Base-by-base conservation (phyloP, 1,140 invertebrate genomes). In the Melanaphis sacchari region DNA sequence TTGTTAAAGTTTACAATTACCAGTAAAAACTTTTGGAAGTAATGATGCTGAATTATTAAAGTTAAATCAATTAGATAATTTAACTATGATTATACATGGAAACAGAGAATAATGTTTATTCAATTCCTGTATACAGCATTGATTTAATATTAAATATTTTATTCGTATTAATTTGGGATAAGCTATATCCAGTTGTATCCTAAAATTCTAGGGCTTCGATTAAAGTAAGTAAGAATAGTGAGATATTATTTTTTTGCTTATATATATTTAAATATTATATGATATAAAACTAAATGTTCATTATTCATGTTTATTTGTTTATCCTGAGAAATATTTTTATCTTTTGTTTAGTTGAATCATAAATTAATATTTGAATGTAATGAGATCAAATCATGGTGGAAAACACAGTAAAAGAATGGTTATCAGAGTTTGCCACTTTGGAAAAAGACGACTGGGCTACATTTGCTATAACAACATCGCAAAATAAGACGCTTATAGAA, bases 401-500 rank as follows among this genome's bases (percentile, higher is more conserved):
- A 95, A 96, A 96, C 94, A 95, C 97, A 94, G 96, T 98, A 94
- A 96, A 96, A 94, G 97, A 98, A 94, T 98, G 97, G 97, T 95
- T 98, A 94, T 96, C 96, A 94, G 97, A 98, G 94, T 98, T 97
- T 95, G 96, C 96, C 94, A 96, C 97, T 81, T 95, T 98, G 81
- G 96, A 97, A 94, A 96, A 97, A 85, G 96, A 96, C 94, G 97
- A 98, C 95, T 95, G 98, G 52, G 96, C 97, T 94, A 97, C 96
- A 66, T 98, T 98, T 96, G 97, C 97, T 36, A 96, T 96, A 82
- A 97, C 97, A 94, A 96, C 98, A 94, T 96, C 97, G 94, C 96
- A 97, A 93, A 98, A 98, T 95, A 96, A 97, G 95, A 97, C 98
- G 95, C 96, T 98, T 93, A 97, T 98, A 89, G 96, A 97, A 94